Conservation (phyloP, 2,113 vertebrate genomes). For the Geococcyx californianus region DNA sequence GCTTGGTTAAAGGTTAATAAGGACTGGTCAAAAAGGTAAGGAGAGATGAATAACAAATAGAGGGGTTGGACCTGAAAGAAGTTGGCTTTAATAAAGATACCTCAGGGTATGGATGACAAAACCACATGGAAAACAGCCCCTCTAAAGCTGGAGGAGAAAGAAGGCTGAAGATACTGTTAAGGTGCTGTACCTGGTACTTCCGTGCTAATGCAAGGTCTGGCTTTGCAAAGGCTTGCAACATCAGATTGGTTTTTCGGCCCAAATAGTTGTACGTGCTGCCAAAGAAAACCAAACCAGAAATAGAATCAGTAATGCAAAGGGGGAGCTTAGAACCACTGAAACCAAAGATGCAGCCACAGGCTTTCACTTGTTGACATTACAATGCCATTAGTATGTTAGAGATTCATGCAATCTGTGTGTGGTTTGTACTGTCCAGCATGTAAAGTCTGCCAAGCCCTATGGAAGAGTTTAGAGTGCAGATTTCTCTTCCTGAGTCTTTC, state of each 20-base stretch:
- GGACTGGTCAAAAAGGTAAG: background rate
- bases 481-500: background rate
- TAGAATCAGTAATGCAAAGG: background rate
- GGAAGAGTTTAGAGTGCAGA: background rate
- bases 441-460: background rate
- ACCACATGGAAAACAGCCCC: background rate
- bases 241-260: constrained; percentile 76
- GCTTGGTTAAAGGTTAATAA: background rate
- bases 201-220: constrained; percentile 78
- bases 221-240: constrained; percentile 82
- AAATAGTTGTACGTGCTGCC: constrained; percentile 93
- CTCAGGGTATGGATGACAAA: background rate
- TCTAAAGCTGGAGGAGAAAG: background rate
- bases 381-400: background rate
- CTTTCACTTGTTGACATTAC: background rate
- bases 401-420: background rate
- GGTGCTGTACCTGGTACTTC: constrained; percentile 82
- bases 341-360: background rate
- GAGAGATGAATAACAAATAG: background rate
- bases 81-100: background rate
- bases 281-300: background rate
- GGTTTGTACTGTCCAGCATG: background rate
- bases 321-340: background rate
- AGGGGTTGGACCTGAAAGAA: background rate
- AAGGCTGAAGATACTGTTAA: background rate